Conservation (phyloP, 2,888 invertebrate genomes). For the Drosophila borborema region DNA sequence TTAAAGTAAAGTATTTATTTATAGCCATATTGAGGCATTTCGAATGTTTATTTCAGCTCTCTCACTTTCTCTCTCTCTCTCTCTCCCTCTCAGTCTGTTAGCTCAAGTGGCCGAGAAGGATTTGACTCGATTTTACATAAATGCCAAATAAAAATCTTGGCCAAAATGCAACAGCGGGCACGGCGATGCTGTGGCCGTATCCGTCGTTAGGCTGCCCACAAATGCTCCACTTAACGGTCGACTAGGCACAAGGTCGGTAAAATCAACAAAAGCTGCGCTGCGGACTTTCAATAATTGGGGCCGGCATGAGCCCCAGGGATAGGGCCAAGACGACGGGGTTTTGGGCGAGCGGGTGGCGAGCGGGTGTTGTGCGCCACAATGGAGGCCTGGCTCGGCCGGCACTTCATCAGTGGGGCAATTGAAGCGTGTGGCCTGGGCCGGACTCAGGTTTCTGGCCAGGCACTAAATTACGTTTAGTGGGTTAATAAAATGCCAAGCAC, state of each 20-base stretch:
- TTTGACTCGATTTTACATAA: conserved; percentile 62
- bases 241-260: conserved; percentile 74
- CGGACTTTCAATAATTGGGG: conserved; percentile 71
- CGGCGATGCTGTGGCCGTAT: conserved; percentile 18
- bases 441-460: conserved; percentile 51
- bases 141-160: conserved; percentile 51
- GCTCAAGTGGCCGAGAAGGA: conserved; percentile 46
- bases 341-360: neutral
- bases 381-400: conserved; percentile 31
- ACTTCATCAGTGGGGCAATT: conserved; percentile 74
- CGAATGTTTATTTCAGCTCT: neutral
- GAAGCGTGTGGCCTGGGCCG: conserved; percentile 55
- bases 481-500: conserved; percentile 77
- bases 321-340: conserved; percentile 24
- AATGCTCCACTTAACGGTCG: conserved; percentile 73
- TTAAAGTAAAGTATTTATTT: conserved; percentile 35
- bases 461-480: conserved; percentile 78
- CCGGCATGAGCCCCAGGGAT: conserved; percentile 57
- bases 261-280: conserved; percentile 71
- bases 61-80: neutral
- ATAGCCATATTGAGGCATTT: conserved; percentile 38
- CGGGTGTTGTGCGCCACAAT: neutral
- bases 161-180: conserved; percentile 36
- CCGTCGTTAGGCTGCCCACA: conserved; percentile 59
- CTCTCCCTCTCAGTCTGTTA: neutral